Evolutionary conservation across 2,113 vertebrate genomes (phyloP), one percentile per base, ranked within the genome.

Genomic region (Scophthalmus maximus): DNA sequence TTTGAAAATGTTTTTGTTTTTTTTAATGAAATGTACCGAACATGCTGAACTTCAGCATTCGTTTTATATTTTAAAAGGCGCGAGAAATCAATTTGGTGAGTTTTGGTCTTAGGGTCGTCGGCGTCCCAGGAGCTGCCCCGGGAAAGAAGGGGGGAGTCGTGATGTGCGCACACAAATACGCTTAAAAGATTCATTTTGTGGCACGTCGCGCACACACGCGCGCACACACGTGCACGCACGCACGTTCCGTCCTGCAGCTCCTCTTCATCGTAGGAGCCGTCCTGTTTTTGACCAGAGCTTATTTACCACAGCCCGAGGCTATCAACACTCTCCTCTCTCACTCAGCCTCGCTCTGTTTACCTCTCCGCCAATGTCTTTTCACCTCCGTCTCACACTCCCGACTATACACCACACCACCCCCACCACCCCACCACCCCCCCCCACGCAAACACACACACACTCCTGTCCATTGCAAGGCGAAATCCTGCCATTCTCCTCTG

Each of bases 241-340:
- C 34, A 36, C 25, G 58, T 75, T 77, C 53, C 68, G 66, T 72
- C 62, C 57, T 26, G 68, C 72, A 50, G 20, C 55, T 70, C 30
- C 34, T 67, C 53, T 58, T 81, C 72, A 42, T 74, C n/a, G 2
- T 47, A 63, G 34, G 25, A 82, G 47, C 71, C 59, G 78, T 74
- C 78, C 62, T 76, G 69, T 76, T 84, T n/a, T 82, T 80, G 70
- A 84, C 84, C 52, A 38, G 59, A 81, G 63, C 74, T 77, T 72
- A 89, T 87, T 87, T 77, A 79, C 60, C 47, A 50, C 49, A 68
- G 71, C 84, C 82, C 44, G 60, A 62, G 82, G 79, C 78, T 61
- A 79, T 83, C 56, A 62, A 62, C 70, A 70, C 23, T 34, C 53
- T 22, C 36, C 36, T 44, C 42, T 32, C 52, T 34, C 15, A 1